Percentiles rank a stretch among this genome's conserved stretches.
phyloP scores from a whole-genome alignment of 1,140 invertebrate species.

The Kradibia gibbosae region DNA sequence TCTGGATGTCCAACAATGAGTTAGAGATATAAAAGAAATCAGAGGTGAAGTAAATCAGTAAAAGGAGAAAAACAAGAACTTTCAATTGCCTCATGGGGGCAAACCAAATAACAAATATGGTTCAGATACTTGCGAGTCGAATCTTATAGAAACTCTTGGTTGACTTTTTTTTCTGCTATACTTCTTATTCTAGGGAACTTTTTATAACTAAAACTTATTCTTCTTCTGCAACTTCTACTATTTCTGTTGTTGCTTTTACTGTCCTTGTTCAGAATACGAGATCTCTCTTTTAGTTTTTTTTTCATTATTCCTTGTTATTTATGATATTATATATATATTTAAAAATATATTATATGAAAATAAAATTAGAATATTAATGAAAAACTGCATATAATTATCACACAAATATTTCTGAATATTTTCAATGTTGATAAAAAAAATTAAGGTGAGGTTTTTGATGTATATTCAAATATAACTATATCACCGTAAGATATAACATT shows the following conservation, averaged over 20 bases:
- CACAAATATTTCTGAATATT: not conserved
- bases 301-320: constrained; percentile 25
- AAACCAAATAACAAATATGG: not conserved
- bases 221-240: constrained; percentile 27
- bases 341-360: too few relatives aligned
- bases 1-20: constrained; percentile 34
- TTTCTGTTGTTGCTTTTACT: not conserved
- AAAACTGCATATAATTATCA: not conserved
- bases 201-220: constrained; percentile 4
- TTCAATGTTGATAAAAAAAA: not conserved
- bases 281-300: not conserved
- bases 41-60: not conserved
- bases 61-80: constrained; percentile 19
- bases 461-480: too few relatives aligned
- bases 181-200: constrained; percentile 19
- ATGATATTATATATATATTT: not conserved
- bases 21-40: constrained; percentile 9
- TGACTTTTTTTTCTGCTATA: constrained; percentile 1
- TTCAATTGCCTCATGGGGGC: constrained; percentile 24
- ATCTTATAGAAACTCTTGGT: not conserved
- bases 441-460: too few relatives aligned
- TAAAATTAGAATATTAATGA: not conserved
- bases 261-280: not conserved
- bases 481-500: too few relatives aligned
- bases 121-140: not conserved